Evolutionary conservation across 2,113 vertebrate genomes (phyloP), one percentile per base, ranked within the genome.

Genomic region (Gobiocypris rarus): DNA sequence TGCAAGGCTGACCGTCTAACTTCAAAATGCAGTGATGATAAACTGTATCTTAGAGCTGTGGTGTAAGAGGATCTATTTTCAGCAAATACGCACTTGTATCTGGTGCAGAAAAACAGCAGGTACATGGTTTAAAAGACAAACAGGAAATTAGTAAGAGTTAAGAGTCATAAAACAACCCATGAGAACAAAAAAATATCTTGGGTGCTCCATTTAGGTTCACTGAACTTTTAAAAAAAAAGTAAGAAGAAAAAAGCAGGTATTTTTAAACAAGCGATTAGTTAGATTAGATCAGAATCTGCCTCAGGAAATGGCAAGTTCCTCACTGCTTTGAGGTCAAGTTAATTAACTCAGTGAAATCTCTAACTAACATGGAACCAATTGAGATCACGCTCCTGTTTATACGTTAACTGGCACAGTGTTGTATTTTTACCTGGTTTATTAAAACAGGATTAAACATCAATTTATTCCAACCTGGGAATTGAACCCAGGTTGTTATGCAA

Each of bases 41-140:
- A 70, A 71, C 85, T 38, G 24, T 69, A 63, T 80, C 83, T 48
- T 4, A 41, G 74, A 34, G 74, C 74, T 24, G 19, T 71, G 69
- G n/a, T 45, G 38, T 24, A 45, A 71, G 5, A 71, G 41, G 22
- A 78, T 78, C 7, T 61, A 28, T 78, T 78, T 78, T 59, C 19
- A 77, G 8, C 11, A 15, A 31, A 24, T 7, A 14, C 1, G 2
- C 6, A 10, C 54, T 78, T 6, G 41, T 22, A 77, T 76, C 11
- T 41, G 9, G 5, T 22, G n/a, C 10, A 56, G 10, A 41, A 41
- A 22, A 58, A 31, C 31, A 14, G n/a, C 10, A 77, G 52, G 14
- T 52, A 17, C n/a, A 26, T 6, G 14, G n/a, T n/a, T n/a, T n/a
- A n/a, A n/a, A n/a, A n/a, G 54, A 26, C 54, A 59, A 24, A n/a